Base-by-base conservation (phyloP, 1,140 invertebrate genomes). In the Drosophila littoralis region DNA sequence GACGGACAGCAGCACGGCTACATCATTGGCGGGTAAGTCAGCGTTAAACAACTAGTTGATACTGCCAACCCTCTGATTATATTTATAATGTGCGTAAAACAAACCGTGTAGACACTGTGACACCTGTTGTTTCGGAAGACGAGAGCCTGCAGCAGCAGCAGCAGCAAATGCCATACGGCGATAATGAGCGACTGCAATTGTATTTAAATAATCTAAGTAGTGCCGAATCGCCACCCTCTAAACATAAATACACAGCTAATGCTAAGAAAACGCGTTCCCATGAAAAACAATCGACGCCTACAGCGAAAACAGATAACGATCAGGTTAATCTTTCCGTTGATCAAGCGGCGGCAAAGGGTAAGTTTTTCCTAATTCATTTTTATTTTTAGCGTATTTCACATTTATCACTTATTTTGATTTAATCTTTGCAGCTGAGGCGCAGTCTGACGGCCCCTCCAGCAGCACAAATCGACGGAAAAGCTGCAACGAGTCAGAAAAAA, bases 31-130 rank as follows among this genome's bases (percentile, higher is more conserved):
- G 81, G 84, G 84, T 89, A 89, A 89, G 84, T 89, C 50, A 57
- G 35, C 61, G 59, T 60, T 51, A 46, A 64, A 48, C 63, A 12
- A 81, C 77, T 84, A 75, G 81, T 88, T 89, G 84, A 81, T 88
- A 89, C 84, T 89, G 85, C 80, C 85, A 89, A 90, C 77, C 84
- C 81, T 84, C 85, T 89, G 84, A 88, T 88, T 72, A 84, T 84
- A 88, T 89, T 84, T 69, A 89, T 89, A 81, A 88, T 83, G 70
- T 88, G 67, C 79, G 79, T 80, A 70, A 67, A 77, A 86, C 51
- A 85, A 82, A 90, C 80, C 79, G 83, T 89, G 83, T 83, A 88
- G 83, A 89, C 66, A 77, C 84, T 65, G 84, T 88, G 84, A 83
- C 83, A 80, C 84, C 84, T 89, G 84, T 88, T 89, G 84, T 88